Evolutionary conservation across 2,888 invertebrate species (phyloP).

Genomic region (Cacoxenus indagator): DNA sequence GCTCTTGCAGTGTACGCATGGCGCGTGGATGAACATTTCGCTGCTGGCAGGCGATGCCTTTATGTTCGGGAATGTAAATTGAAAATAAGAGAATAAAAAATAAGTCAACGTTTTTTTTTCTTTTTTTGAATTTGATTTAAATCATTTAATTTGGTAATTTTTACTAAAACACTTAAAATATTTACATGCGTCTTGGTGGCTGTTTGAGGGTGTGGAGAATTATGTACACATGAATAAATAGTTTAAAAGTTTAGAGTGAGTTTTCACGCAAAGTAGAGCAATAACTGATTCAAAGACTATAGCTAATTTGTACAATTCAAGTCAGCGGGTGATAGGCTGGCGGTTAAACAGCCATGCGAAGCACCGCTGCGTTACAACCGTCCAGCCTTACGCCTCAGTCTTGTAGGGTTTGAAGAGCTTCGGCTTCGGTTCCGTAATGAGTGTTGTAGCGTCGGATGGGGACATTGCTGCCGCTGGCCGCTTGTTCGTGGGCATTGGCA

Average conservation of each 20-base stretch:
- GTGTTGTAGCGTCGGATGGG: conserved; percentile 51
- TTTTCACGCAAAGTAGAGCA: conserved; percentile 21
- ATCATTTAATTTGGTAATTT: too few relatives aligned
- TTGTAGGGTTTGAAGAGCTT: conserved; percentile 85
- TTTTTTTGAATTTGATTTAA: too few relatives aligned
- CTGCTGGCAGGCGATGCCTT: too few relatives aligned
- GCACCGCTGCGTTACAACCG: background rate
- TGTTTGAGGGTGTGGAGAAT: too few relatives aligned
- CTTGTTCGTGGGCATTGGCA: conserved; percentile 40
- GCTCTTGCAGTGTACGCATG: too few relatives aligned
- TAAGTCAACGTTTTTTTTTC: too few relatives aligned
- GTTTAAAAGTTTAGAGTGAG: background rate
- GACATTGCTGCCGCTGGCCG: conserved; percentile 56
- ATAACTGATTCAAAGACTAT: conserved; percentile 33
- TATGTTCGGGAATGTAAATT: too few relatives aligned
- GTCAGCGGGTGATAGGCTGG: background rate
- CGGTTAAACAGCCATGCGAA: background rate
- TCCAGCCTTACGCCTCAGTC: conserved; percentile 62
- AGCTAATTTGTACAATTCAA: conserved; percentile 60
- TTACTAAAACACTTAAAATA: too few relatives aligned
- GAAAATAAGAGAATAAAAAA: too few relatives aligned
- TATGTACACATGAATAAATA: too few relatives aligned
- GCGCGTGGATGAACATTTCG: too few relatives aligned
- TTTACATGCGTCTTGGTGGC: too few relatives aligned
- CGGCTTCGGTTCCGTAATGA: conserved; percentile 71